These are phyloP conservation scores for Ethmia dodecea DNA, from an alignment of 2,888 invertebrate genomes.

Conservation along the genomic window DNA sequence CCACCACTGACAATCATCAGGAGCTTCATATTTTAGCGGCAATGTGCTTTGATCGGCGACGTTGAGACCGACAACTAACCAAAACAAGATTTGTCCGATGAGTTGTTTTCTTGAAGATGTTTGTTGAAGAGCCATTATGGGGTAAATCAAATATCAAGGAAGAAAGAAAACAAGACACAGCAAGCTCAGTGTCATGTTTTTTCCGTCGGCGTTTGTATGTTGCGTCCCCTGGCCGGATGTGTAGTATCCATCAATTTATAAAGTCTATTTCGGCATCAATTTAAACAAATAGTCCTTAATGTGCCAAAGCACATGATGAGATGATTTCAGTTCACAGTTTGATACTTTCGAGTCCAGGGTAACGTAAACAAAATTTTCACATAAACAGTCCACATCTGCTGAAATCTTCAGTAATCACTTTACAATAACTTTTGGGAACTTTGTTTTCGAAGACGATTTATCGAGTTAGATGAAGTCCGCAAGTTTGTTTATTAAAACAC, in stretches of 20 bases:
- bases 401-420: conserved; percentile 20
- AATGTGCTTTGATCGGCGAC: conserved; percentile 69
- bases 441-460: background rate
- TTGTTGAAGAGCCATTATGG: conserved; percentile 60
- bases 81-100: conserved; percentile 58
- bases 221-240: conserved; percentile 67
- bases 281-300: conserved; percentile 53
- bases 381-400: conserved; percentile 44
- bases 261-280: conserved; percentile 52
- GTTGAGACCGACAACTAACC: conserved; percentile 61
- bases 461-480: conserved; percentile 25
- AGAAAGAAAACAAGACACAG: conserved; percentile 69
- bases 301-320: conserved; percentile 42
- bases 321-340: conserved; percentile 36
- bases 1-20: conserved; percentile 92
- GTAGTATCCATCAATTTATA: conserved; percentile 73
- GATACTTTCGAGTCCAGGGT: conserved; percentile 26
- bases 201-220: conserved; percentile 69
- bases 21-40: conserved; percentile 84
- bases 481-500: conserved; percentile 42
- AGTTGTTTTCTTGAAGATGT: conserved; percentile 49
- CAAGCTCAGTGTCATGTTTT: conserved; percentile 75
- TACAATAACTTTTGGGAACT: conserved; percentile 16
- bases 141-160: conserved; percentile 69
- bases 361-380: conserved; percentile 38